phyloP scores from a whole-genome alignment of 2,797 vertebrate genomes.

The Zonotrichia albicollis region DNA sequence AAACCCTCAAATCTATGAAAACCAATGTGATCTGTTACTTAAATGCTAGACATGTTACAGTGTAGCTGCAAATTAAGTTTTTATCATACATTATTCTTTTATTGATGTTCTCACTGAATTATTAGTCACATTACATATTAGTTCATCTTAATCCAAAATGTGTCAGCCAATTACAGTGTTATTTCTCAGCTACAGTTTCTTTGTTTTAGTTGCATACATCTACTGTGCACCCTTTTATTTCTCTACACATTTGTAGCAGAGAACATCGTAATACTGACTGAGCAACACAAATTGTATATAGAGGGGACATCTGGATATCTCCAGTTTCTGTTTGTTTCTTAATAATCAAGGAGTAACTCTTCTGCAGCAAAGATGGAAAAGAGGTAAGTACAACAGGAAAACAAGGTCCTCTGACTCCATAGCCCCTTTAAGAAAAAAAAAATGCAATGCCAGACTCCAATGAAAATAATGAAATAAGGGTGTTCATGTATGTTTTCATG shows the following conservation, averaged over 20 bases:
- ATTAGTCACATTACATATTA: not conserved
- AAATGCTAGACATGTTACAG: not conserved
- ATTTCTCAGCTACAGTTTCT: not conserved
- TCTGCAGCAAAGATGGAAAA: not conserved
- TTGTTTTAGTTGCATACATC: not conserved
- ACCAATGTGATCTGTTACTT: not conserved
- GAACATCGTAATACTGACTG: rapidly evolving
- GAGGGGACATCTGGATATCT: not conserved
- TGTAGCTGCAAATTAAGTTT: not conserved
- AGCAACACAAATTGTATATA: not conserved
- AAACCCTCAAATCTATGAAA: not conserved
- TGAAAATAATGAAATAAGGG: not conserved
- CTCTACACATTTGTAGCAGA: not conserved
- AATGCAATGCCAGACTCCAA: not conserved
- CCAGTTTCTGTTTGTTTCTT: not conserved
- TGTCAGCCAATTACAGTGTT: not conserved
- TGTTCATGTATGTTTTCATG: not conserved
- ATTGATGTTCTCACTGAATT: not conserved
- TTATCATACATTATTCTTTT: not conserved
- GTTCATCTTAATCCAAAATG: not conserved
- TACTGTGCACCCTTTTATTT: not conserved
- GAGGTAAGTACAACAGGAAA: not conserved
- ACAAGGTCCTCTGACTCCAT: not conserved
- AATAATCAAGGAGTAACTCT: not conserved
- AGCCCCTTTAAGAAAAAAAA: not conserved